Evolutionary conservation across 2,113 vertebrate genomes (phyloP).

Genomic region (Callopanchax toddi): DNA sequence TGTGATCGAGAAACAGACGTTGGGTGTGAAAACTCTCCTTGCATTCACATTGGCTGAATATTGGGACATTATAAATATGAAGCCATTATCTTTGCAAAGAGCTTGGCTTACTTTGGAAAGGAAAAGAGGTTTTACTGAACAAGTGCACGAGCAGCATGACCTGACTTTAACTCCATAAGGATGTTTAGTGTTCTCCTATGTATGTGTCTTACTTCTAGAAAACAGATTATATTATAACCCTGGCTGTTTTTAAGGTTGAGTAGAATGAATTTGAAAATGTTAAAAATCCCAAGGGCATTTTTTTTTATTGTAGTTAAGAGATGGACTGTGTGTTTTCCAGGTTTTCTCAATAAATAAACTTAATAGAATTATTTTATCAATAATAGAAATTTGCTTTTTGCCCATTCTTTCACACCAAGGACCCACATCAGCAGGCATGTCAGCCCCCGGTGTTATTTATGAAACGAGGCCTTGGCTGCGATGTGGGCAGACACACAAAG

Average conservation of each 20-base stretch:
- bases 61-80: too few species aligned
- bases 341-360: background rate
- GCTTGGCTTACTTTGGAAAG: background rate
- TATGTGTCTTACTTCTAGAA: slow-evolving; percentile 1
- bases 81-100: background rate
- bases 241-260: slow-evolving; percentile 8
- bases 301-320: too few species aligned
- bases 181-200: slow-evolving; percentile 2
- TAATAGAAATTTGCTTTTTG: background rate
- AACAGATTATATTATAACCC: slow-evolving; percentile 12
- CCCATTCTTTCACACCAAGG: slow-evolving; percentile 16
- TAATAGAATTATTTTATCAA: background rate
- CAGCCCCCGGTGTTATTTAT: slow-evolving; percentile 37
- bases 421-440: slow-evolving; percentile 18
- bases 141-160: background rate
- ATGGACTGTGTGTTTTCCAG: too few species aligned
- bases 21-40: slow-evolving; percentile 26
- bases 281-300: slow-evolving; percentile 4
- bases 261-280: slow-evolving; percentile 21
- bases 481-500: slow-evolving; percentile 60
- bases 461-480: slow-evolving; percentile 44
- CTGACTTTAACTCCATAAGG: background rate
- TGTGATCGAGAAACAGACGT: background rate
- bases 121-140: background rate
- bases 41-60: background rate